Evolutionary conservation across 2,888 invertebrate species (phyloP).

Genomic region (Biston betularia): DNA sequence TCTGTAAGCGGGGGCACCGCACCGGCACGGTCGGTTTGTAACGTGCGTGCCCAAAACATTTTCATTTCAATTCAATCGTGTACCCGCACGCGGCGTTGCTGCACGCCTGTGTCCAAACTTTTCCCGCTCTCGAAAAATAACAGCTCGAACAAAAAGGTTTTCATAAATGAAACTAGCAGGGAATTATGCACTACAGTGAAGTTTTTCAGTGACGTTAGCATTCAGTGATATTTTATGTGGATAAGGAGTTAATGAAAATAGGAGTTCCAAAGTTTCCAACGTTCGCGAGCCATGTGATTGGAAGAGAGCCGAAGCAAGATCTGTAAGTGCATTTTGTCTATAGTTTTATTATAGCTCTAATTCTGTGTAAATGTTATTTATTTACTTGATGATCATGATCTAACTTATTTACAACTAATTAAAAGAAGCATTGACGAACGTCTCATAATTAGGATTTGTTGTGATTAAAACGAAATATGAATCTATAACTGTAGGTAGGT

Average conservation of each 20-base stretch:
- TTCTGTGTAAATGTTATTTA: no score
- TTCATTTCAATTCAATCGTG: constrained; percentile 21
- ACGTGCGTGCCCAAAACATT: constrained; percentile 23
- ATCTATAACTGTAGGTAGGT: no score
- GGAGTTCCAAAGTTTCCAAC: constrained; percentile 74
- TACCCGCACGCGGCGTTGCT: constrained; percentile 68
- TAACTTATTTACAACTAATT: no score
- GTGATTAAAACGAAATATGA: no score
- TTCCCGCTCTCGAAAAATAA: constrained; percentile 50
- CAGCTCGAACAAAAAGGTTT: constrained; percentile 45
- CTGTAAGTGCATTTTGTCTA: constrained; percentile 68
- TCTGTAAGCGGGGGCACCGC: constrained; percentile 56
- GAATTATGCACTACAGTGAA: constrained; percentile 58
- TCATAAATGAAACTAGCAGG: constrained; percentile 49
- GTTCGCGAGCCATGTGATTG: constrained; percentile 81
- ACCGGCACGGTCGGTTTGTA: constrained; percentile 17
- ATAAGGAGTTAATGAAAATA: constrained; percentile 70
- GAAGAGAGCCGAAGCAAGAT: constrained; percentile 69
- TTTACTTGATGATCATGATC: background rate
- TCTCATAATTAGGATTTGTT: no score
- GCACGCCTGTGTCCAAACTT: constrained; percentile 49
- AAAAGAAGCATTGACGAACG: no score
- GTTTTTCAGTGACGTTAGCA: constrained; percentile 61
- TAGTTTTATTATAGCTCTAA: constrained; percentile 26
- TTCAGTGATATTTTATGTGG: constrained; percentile 67